A percentile compares a stretch with the other conserved stretches of the same genome.
Evolutionary conservation across 2,797 vertebrate species (phyloP).

Genomic region (Sylvia borin): DNA sequence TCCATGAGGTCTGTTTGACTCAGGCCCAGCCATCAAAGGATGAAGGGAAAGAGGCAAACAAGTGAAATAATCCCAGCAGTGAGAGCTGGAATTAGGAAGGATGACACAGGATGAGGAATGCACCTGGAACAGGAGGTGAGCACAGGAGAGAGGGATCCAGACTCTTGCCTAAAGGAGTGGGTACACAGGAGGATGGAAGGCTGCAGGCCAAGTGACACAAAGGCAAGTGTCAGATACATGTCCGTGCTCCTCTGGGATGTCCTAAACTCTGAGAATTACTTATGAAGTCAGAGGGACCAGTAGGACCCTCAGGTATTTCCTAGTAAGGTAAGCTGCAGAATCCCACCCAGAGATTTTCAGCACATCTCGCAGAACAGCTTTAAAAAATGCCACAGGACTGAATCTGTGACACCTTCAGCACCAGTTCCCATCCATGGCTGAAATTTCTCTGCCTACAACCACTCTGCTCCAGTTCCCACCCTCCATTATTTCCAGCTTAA

Average conservation of each 20-base stretch:
- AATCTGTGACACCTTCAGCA: background rate
- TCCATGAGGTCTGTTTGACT: background rate
- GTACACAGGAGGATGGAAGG: background rate
- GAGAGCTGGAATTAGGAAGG: background rate
- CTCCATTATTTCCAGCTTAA: background rate
- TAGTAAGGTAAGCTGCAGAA: background rate
- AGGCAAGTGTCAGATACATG: rapidly evolving
- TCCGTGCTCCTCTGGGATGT: background rate
- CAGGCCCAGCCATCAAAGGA: background rate
- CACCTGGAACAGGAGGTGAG: background rate
- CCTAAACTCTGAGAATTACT: background rate
- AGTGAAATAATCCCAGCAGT: background rate
- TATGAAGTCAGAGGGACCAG: background rate
- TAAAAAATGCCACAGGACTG: background rate
- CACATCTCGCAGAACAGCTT: background rate
- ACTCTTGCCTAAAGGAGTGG: background rate
- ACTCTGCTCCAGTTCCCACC: background rate
- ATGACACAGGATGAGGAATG: background rate
- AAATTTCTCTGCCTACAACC: background rate
- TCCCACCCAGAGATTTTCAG: background rate
- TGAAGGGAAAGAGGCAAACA: background rate
- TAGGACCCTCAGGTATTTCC: background rate
- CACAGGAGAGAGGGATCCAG: background rate
- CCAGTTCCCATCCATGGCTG: background rate
- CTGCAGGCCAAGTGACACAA: background rate